Evolutionary conservation across 92 coral and sea anemone genomes (phyloP).

Genomic region (Porites divaricata): DNA sequence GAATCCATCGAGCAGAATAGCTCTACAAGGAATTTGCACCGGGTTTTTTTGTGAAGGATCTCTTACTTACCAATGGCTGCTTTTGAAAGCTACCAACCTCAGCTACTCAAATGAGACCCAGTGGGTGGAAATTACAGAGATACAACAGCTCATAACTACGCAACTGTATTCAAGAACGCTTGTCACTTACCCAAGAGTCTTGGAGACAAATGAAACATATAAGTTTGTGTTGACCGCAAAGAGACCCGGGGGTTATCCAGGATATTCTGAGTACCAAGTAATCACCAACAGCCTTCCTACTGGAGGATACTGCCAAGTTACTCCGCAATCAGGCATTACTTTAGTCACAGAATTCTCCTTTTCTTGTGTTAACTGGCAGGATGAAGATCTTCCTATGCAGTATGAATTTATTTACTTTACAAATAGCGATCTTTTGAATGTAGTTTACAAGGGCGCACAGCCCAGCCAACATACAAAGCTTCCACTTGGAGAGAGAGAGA

Average conservation of each 20-base stretch:
- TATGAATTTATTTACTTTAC: constrained; percentile 68
- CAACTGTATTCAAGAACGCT: constrained; percentile 38
- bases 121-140: not conserved
- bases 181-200: constrained; percentile 31
- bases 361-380: constrained; percentile 67
- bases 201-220: constrained; percentile 25
- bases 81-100: not conserved
- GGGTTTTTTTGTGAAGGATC: constrained; percentile 39
- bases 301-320: constrained; percentile 54
- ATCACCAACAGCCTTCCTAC: constrained; percentile 60
- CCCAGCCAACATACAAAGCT: constrained; percentile 34
- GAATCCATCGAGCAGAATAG: constrained; percentile 65
- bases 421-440: constrained; percentile 27
- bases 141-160: constrained; percentile 7
- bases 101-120: not conserved
- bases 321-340: constrained; percentile 60
- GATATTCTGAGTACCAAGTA: constrained; percentile 57
- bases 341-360: constrained; percentile 60
- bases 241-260: constrained; percentile 44
- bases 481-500: constrained; percentile 53
- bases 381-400: constrained; percentile 56
- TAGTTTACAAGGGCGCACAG: constrained; percentile 49
- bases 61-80: constrained; percentile 33
- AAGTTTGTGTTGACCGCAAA: constrained; percentile 34
- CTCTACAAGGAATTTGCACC: constrained; percentile 46